Base-by-base conservation (phyloP, 2,797 vertebrate genomes). In the Chanos chanos region DNA sequence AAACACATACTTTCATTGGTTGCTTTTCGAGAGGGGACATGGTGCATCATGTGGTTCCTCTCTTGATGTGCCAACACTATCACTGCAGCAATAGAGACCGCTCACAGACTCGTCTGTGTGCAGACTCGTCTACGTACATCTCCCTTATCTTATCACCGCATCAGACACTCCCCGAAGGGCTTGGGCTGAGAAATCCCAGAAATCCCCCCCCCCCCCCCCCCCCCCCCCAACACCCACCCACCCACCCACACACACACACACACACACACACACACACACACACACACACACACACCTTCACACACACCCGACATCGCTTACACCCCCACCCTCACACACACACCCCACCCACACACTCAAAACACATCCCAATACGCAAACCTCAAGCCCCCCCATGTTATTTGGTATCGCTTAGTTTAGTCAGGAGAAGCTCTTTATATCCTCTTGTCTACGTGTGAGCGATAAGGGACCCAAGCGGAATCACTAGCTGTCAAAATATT, bases 131-230 rank as follows among this genome's bases (percentile, higher is more conserved):
- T 66, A 68, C 69, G 57, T 70, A 69, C 71, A 72, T 70, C 72
- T 24, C 60, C 64, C 61, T 82, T 85, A 87, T 87, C 85, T 89
- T 84, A 87, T 87, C 85, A 82, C 61, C 31, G 30, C 68, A 77
- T 81, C 76, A 75, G 73, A n/a, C 74, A 64, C 65, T 60, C 58
- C 73, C 73, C 53, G 77, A 68, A 61, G 71, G 68, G 60, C 41
- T 43, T 40, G 12, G 66, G 54, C 66, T 77, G 82, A 87, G 77
- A 84, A 85, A 78, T 77, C 70, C 72, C 82, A 87, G 80, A 74
- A 13, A 15, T n/a, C n/a, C n/a, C n/a, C n/a, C n/a, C n/a, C n/a
- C n/a, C n/a, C n/a, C n/a, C n/a, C n/a, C n/a, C n/a, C n/a, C n/a
- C n/a, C n/a, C n/a, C n/a, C n/a, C n/a, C n/a, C n/a, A n/a, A n/a